These are phyloP conservation scores for Notospermus geniculatus DNA, from an alignment of 1,140 invertebrate genomes.

Conservation along the genomic window DNA sequence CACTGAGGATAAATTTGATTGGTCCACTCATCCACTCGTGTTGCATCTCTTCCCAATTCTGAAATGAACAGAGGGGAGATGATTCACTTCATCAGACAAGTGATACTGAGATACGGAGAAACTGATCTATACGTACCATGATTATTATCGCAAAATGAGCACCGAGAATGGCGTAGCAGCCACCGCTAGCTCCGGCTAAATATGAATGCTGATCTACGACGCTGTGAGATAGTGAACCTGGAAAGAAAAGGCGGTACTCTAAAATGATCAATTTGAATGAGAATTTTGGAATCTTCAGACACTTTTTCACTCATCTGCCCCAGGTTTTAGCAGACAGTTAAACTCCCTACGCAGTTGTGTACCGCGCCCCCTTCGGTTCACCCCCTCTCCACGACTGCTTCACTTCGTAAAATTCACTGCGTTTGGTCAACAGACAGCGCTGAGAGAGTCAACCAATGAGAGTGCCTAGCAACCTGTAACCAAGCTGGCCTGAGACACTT, in stretches of 20 bases:
- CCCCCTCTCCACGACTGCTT: too few species aligned
- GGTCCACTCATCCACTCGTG: conserved; percentile 49
- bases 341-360: too few species aligned
- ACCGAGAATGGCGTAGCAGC: conserved; percentile 91
- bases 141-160: conserved; percentile 94
- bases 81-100: not conserved
- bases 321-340: too few species aligned
- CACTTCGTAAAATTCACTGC: too few species aligned
- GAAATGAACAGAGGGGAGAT: conserved; percentile 7
- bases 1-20: conserved; percentile 47
- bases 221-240: conserved; percentile 73
- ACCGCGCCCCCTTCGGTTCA: too few species aligned
- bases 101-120: too few species aligned
- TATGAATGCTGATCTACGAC: conserved; percentile 81
- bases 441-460: too few species aligned
- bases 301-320: too few species aligned
- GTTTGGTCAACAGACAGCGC: too few species aligned
- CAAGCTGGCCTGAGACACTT: too few species aligned
- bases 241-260: conserved; percentile 10
- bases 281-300: too few species aligned
- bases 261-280: not conserved
- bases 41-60: conserved; percentile 58
- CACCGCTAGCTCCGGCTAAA: conserved; percentile 91
- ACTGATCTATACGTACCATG: conserved; percentile 67
- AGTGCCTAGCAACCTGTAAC: too few species aligned